Evolutionary conservation across 2,113 vertebrate species (phyloP), one percentile per base, ranked within the genome.

Genomic region (Grammomys dolichurus): DNA sequence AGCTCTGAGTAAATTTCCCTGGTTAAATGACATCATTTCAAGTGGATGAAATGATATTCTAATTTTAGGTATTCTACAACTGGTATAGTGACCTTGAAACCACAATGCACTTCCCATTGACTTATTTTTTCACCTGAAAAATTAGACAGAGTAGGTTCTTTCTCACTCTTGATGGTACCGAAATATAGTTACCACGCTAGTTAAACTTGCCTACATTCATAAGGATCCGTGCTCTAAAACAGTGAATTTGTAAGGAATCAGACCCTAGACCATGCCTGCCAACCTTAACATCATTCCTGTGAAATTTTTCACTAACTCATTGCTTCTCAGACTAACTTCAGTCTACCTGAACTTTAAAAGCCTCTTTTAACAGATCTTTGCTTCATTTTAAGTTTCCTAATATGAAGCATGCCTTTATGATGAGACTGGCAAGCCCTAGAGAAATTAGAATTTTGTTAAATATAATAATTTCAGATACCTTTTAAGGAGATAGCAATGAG

Each of bases 111-210:
- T 81, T 93, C 94, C 92, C 92, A 89, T 51, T 95, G 97, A 95
- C 92, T 97, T 97, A 94, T 95, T 96, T 95, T 95, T 96, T 96
- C 73, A 96, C 96, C 67, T 95, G 69, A 28, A 97, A 97, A 96
- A 97, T 95, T 95, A 67, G 36, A 92, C 96, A 69, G 82, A 94
- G 94, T 95, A 90, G 88, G 46, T 80, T 96, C 88, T 58, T 73
- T 33, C 33, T 94, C 89, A 86, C 51, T 88, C 80, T 58, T 94
- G 88, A 84, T 87, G 48, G 22, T 85, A 69, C 31, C 63, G 90
- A 93, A 93, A 11, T 56, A 78, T 90, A 89, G 92, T 96, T 97
- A 96, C 91, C 72, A 94, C 85, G 93, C 89, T 91, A 48, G 93
- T 93, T 95, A 73, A 75, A 95, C 88, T 94, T 54, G 51, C 58